Conservation (phyloP, 1,140 invertebrate genomes). For the Eulimnadia texana region DNA sequence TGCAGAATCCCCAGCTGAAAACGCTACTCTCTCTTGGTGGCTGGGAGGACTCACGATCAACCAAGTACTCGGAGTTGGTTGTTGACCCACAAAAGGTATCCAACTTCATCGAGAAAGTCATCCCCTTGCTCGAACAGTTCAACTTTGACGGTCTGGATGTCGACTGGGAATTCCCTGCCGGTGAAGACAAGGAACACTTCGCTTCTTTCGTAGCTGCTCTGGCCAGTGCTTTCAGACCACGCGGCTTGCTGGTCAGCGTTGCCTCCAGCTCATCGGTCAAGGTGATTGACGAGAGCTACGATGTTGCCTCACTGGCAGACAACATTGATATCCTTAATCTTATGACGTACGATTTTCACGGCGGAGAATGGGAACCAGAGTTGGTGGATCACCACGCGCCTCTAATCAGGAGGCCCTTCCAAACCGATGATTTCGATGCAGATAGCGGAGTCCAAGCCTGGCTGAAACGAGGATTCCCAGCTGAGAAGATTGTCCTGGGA, state of each 20-base stretch:
- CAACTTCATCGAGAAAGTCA: slow-evolving; percentile 42
- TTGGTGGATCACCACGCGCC: slow-evolving; percentile 26
- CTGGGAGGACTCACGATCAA: slow-evolving; percentile 38
- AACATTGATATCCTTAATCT: slow-evolving; percentile 35
- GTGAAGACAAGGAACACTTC: slow-evolving; percentile 35
- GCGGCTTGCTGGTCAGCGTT: slow-evolving; percentile 41
- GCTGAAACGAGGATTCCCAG: slow-evolving; percentile 26
- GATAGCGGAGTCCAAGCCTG: slow-evolving; percentile 31
- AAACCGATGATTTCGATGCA: slow-evolving; percentile 13
- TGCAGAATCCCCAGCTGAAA: slow-evolving; percentile 37
- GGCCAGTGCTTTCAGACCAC: slow-evolving; percentile 33
- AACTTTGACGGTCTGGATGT: slow-evolving; percentile 47
- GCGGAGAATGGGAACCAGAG: slow-evolving; percentile 30
- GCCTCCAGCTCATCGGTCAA: slow-evolving; percentile 40
- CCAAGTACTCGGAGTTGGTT: slow-evolving; percentile 34
- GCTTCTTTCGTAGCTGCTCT: slow-evolving; percentile 35
- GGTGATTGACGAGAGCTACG: slow-evolving; percentile 36
- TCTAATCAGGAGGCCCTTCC: slow-evolving; percentile 16
- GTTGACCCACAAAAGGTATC: slow-evolving; percentile 23
- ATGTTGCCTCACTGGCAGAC: slow-evolving; percentile 29
- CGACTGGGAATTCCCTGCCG: slow-evolving; percentile 40
- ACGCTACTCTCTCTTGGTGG: slow-evolving; percentile 36
- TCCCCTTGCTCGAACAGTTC: slow-evolving; percentile 37
- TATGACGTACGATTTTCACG: slow-evolving; percentile 36
- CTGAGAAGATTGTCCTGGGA: slow-evolving; percentile 28